Evolutionary conservation across 2,113 vertebrate species (phyloP), one percentile per base, ranked within the genome.

Genomic region (Vulpes lagopus): DNA sequence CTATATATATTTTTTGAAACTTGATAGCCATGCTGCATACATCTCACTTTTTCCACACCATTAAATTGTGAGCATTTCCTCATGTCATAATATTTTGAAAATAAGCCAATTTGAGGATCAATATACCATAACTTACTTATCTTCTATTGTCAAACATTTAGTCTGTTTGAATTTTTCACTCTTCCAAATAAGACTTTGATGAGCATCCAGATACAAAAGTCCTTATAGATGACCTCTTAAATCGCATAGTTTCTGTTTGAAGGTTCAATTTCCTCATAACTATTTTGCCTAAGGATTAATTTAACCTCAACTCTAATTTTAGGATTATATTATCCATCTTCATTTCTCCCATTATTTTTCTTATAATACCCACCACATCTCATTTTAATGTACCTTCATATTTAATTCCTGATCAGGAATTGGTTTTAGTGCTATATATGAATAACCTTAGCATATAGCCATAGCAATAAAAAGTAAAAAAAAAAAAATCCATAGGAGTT

Each of bases 271-370:
- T 89, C 32, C 62, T 89, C 81, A 1, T 85, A 82, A 64, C 22
- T 30, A 2, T 95, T 97, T 95, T 49, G 74, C n/a, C 10, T 22
- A 55, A 30, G 17, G 25, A 43, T 82, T 81, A 86, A 96, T 91
- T 43, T 87, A 94, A 78, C 11, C 71, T 80, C 23, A 55, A 25
- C 43, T 95, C 17, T 91, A 55, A 80, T 76, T 87, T 96, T 78
- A 94, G 5, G 0, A 20, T 93, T 80, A 60, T 95, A 91, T 67
- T 60, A 62, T 62, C 53, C 32, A 35, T 32, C 43, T 64, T 23
- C 35, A 30, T 64, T 86, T 51, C 4, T 35, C 5, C 16, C 32
- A 35, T 93, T 71, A 19, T 94, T 96, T 95, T 87, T 92, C 59
- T 43, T 76, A 60, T 80, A 27, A 65, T 60, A 91, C 88, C 65